Base-by-base conservation (phyloP, 2,113 vertebrate species). In the Andinoacara biseriatus region DNA sequence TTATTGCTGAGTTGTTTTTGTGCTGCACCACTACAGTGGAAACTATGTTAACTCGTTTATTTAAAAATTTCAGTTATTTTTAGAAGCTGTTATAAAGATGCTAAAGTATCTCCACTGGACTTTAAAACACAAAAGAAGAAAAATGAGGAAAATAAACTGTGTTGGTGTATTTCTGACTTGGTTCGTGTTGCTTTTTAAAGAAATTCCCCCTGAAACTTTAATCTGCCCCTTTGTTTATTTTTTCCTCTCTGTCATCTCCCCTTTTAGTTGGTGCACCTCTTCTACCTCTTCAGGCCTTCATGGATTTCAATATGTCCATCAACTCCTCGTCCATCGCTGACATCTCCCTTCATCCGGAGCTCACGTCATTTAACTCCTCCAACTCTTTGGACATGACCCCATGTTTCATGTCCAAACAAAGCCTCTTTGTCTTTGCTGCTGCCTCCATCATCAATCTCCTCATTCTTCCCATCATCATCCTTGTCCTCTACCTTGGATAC, bases 151-250 rank as follows among this genome's bases (percentile, higher is more conserved):
- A 2, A 18, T 38, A 38, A 38, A 10, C 33, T 35, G 61, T 38
- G 11, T 63, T 40, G 0, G 0, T 22, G 33, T 63, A 40, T 33
- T 13, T 2, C 61, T 33, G 22, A 1, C 35, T 40, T 38, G 35
- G 35, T 38, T 38, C 40, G 10, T 40, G n/a, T 43, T 65, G 13
- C 24, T 43, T 40, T 11, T 65, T 40, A 24, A 6, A n/a, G 15
- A 43, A 13, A 22, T 65, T 43, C 24, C n/a, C 24, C 62, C 62
- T 65, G 62, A 43, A 65, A 24, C 10, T 33, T 65, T 65, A 1
- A 65, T 65, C 62, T 65, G 0, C 6, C 0, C 7, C n/a, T 65
- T 43, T 65, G 40, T 43, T 65, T 4, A 40, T 65, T 11, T n/a
- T 33, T 62, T n/a, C 2, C 60, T 46, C 43, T 26, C 13, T 26